Conservation (phyloP, 2,888 invertebrate species). For the Agrypnus murinus region DNA sequence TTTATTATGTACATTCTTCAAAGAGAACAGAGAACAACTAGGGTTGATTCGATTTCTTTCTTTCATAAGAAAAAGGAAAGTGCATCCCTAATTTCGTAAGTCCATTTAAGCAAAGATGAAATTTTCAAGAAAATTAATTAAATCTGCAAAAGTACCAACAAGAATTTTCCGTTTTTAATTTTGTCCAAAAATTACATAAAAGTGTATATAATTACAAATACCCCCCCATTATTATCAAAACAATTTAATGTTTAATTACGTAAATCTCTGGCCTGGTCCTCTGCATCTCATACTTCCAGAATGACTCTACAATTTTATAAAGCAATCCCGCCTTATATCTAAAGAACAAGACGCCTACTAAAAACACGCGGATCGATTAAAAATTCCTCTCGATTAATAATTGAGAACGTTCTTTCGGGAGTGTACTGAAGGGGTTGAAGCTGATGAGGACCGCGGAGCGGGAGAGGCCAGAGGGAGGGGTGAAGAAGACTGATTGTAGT, state of each 20-base stretch:
- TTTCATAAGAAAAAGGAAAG: too few species aligned
- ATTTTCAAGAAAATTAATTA: constrained; percentile 5
- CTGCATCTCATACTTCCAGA: constrained; percentile 13
- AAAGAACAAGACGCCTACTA: constrained; percentile 59
- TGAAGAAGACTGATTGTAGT: constrained; percentile 71
- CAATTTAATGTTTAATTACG: neutral
- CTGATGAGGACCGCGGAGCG: constrained; percentile 54
- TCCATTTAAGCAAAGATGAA: constrained; percentile 1
- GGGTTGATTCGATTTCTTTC: too few species aligned
- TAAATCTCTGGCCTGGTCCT: neutral
- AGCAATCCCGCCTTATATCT: constrained; percentile 43
- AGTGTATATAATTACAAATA: too few species aligned
- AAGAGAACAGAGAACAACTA: too few species aligned
- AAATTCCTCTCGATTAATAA: constrained; percentile 63
- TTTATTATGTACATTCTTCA: too few species aligned
- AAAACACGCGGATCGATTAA: constrained; percentile 61
- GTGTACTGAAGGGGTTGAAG: constrained; percentile 58
- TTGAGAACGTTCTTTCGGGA: constrained; percentile 61
- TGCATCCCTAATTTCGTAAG: too few species aligned
- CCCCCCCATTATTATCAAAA: too few species aligned
- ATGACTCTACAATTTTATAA: constrained; percentile 30
- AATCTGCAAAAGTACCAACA: neutral
- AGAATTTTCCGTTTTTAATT: constrained; percentile 15
- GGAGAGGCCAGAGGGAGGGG: constrained; percentile 54
- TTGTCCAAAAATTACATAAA: neutral